Base-by-base conservation (phyloP, 2,888 invertebrate genomes). In the Aplocera efformata region DNA sequence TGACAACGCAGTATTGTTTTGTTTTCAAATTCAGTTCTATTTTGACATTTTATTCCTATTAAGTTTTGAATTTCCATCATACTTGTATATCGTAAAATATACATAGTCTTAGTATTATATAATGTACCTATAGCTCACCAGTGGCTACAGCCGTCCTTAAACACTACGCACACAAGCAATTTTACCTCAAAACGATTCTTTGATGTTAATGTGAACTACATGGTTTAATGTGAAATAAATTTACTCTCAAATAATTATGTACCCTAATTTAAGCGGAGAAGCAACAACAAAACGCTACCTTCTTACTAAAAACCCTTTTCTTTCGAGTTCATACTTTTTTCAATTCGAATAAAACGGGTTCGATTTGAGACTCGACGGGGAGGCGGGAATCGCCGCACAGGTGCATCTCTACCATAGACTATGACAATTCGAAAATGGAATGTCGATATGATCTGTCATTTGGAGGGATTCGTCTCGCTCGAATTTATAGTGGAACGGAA, bases 311-410 rank as follows among this genome's bases (percentile, higher is more conserved):
- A 34, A 36, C 41, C 42, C 30, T 42, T 48, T 48, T 37, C 35
- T 51, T 50, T 39, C 43, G 25, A 42, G 28, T 25, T 30, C 26
- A 32, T 33, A 30, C 11, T 28, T 29, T 20, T 35, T 25, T 34
- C 34, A 43, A 43, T 29, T 27, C 32, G 40, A 39, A 49, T 38
- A 51, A 48, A 45, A 50, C 56, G 41, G 50, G 63, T 63, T 74
- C 72, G 67, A 73, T 75, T 66, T 47, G 52, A 60, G 57, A 64
- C 73, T 48, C 75, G 53, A 59, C 75, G 63, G 78, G 77, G 70
- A 44, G 72, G 52, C 58, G 63, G 51, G 63, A 52, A 60, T 47
- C 48, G 42, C 50, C 48, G 44, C 46, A 50, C 69, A 69, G 67
- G 72, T 72, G 75, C 69, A 58, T 58, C 57, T 48, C 63, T 55